Conservation (phyloP, 2,888 invertebrate species). For the Phrixothrix hirtus region DNA sequence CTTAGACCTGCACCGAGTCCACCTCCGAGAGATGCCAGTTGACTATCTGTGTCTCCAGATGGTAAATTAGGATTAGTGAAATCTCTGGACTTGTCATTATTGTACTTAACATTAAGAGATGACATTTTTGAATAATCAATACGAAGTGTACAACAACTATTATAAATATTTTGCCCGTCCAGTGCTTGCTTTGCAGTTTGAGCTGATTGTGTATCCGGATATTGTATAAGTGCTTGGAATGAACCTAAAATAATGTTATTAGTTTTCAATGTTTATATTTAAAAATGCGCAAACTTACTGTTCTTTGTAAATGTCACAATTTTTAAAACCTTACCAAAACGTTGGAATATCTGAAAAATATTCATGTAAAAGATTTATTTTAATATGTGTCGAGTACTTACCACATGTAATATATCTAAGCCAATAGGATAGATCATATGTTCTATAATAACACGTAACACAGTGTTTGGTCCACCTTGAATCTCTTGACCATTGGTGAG, state of each 20-base stretch:
- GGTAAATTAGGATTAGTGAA: conserved; percentile 98
- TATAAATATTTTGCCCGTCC: conserved; percentile 99
- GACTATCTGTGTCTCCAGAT: conserved; percentile 80
- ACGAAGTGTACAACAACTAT: conserved; percentile 97
- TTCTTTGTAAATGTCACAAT: conserved; percentile 99
- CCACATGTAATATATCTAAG: conserved; percentile 92
- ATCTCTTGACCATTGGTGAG: conserved; percentile 65
- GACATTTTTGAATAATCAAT: conserved; percentile 99
- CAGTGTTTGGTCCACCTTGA: conserved; percentile 92
- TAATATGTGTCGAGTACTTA: no score
- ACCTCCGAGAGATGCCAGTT: conserved; percentile 60
- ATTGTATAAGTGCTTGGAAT: conserved; percentile 99
- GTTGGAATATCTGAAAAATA: conserved; percentile 93
- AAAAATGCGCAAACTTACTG: no score
- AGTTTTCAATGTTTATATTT: no score
- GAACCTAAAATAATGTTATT: conserved; percentile 72
- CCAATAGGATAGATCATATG: conserved; percentile 98
- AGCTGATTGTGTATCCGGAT: conserved; percentile 94
- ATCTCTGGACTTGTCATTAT: conserved; percentile 99
- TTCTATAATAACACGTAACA: conserved; percentile 97
- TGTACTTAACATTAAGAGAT: conserved; percentile 98
- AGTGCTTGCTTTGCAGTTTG: conserved; percentile 96
- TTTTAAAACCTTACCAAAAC: conserved; percentile 98
- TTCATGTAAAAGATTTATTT: no score
- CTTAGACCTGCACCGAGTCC: conserved; percentile 64